These are phyloP conservation scores for Perizoma flavofasciatum DNA, from an alignment of 2,888 invertebrate genomes.

Conservation along the genomic window DNA sequence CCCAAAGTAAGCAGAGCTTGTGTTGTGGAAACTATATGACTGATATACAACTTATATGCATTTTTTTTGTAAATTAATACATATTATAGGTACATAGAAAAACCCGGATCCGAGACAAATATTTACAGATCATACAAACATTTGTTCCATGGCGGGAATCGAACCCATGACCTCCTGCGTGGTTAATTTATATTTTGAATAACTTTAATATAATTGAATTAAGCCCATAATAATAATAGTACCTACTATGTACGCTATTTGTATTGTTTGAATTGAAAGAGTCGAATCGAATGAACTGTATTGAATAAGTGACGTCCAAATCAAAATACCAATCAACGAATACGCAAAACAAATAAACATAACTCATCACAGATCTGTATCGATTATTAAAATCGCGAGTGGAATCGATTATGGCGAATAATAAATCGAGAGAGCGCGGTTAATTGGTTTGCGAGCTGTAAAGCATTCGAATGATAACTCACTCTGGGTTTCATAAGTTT, in stretches of 20 bases:
- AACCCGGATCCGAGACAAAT: too few relatives aligned
- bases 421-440: slow-evolving; percentile 63
- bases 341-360: slow-evolving; percentile 76
- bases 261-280: background rate
- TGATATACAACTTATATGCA: too few relatives aligned
- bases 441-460: slow-evolving; percentile 76
- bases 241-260: background rate
- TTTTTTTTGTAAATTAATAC: too few relatives aligned
- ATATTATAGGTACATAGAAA: too few relatives aligned
- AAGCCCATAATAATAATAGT: too few relatives aligned
- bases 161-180: too few relatives aligned
- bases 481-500: slow-evolving; percentile 44
- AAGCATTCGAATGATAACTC: slow-evolving; percentile 66
- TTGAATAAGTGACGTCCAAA: slow-evolving; percentile 37
- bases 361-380: slow-evolving; percentile 72
- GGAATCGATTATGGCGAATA: slow-evolving; percentile 73
- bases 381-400: slow-evolving; percentile 74
- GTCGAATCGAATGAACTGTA: background rate
- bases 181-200: too few relatives aligned
- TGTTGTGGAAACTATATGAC: too few relatives aligned
- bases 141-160: too few relatives aligned
- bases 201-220: too few relatives aligned
- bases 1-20: too few relatives aligned
- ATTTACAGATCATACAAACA: too few relatives aligned
- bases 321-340: slow-evolving; percentile 42